Base-by-base conservation (phyloP, 2,888 invertebrate species). In the Perizoma affinitatum region DNA sequence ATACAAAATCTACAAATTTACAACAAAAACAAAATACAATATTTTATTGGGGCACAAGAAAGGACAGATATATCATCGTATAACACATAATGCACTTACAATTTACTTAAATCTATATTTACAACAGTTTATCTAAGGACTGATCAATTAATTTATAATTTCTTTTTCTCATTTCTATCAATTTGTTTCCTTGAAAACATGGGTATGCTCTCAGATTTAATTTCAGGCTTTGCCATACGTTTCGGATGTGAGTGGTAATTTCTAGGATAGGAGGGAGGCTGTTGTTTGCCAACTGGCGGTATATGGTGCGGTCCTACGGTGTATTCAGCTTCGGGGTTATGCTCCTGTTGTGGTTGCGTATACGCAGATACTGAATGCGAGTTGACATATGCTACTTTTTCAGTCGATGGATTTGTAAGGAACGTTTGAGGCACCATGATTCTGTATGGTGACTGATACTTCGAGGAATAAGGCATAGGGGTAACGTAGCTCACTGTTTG, bases 341-440 rank as follows among this genome's bases (percentile, higher is more conserved):
- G 77, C 41, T 85, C 79, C 51, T 83, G 80, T 52, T 73, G 63
- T n/a, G 75, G 72, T 55, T 82, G 83, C 5, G 77, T 65, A 42
- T 78, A 81, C 53, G 80, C 72, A 4, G 88, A 80, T 47, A 84
- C 64, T 0, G 88, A 82, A 43, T 87, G 88, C 0, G 91, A 90
- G 71, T 89, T 84, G 0, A 91, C 88, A 52, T 92, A 91, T 0
- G 87, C 72, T 0, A 91, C 89, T 64, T 87, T 90, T 61, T 90
- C 90, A 53, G 76, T 78, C 6, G 75, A 76, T 2, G 87, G 84
- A 58, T 79, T 82, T 48, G 74, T 78, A 0, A 92, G 75, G 41
- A 83, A 80, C 0, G 87, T 91, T 61, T 92, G 90, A 1, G 92
- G 92, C 0, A 88, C 90, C 90, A 92, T 91, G 10, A 91, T 77